Conservation (phyloP, 2,888 invertebrate genomes). For the Mimas tiliae region DNA sequence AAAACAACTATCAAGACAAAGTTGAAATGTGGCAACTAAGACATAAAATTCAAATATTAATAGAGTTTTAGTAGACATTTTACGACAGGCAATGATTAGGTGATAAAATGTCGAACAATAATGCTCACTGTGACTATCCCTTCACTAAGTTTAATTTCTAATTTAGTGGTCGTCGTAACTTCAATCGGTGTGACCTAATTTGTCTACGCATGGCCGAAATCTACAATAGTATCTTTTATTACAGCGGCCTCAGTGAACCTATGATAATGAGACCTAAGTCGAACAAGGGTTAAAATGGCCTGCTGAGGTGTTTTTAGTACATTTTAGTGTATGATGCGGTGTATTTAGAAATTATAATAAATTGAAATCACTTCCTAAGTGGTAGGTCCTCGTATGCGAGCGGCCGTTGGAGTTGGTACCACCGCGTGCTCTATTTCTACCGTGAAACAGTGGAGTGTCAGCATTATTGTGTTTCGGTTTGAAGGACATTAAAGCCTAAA, state of each 20-base stretch:
- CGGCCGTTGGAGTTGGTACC: too few species aligned
- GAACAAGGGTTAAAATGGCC: too few species aligned
- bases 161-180: background rate
- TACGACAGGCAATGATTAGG: background rate
- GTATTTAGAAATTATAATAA: too few species aligned
- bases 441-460: too few species aligned
- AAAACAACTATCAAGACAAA: background rate
- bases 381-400: too few species aligned
- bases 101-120: constrained; percentile 18
- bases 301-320: too few species aligned
- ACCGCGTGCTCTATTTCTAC: too few species aligned
- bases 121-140: background rate
- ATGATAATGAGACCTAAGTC: background rate
- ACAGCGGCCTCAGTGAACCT: background rate
- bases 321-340: too few species aligned
- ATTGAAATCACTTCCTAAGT: too few species aligned
- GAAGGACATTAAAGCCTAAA: too few species aligned
- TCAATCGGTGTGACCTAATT: constrained; percentile 20
- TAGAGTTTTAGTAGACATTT: constrained; percentile 9
- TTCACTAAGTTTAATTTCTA: background rate
- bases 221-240: background rate
- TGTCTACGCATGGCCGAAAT: background rate
- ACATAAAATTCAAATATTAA: background rate
- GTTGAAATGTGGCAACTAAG: background rate
- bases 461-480: too few species aligned